phyloP scores from a whole-genome alignment of 2,888 invertebrate genomes.

The Hemaris fuciformis region DNA sequence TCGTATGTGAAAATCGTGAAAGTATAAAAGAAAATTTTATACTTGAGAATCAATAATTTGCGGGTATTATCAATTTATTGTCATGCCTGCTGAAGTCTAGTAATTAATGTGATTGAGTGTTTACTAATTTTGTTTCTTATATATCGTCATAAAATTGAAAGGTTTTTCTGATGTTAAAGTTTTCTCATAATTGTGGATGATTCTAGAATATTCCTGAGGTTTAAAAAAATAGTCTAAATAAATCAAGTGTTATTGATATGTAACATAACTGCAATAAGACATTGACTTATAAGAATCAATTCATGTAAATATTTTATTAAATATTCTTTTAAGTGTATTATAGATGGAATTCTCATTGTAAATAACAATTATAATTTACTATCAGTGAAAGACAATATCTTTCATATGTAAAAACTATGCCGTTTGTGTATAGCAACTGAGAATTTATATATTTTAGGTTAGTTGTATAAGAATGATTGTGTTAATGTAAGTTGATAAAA shows the following conservation, averaged over 20 bases:
- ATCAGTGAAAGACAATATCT: no score
- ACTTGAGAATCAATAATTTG: no score
- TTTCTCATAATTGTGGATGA: no score
- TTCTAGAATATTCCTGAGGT: not conserved
- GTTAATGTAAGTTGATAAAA: not conserved
- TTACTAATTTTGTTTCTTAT: no score
- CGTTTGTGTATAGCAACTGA: slow-evolving; percentile 6
- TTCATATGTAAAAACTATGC: not conserved
- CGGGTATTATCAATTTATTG: no score
- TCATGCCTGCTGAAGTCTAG: no score
- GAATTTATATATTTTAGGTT: not conserved
- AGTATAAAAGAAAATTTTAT: no score
- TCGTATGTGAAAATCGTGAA: no score
- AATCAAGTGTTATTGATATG: no score
- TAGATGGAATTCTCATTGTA: not conserved
- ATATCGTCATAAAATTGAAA: no score
- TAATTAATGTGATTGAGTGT: no score
- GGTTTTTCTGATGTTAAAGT: no score
- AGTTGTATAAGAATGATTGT: not conserved
- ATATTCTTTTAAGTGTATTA: not conserved
- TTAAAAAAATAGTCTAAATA: not conserved
- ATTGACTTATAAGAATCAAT: not conserved
- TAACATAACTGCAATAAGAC: not conserved
- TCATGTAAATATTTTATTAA: not conserved
- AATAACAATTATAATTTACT: not conserved